Conservation (phyloP, 2,888 invertebrate genomes). For the Elmis aenea region DNA sequence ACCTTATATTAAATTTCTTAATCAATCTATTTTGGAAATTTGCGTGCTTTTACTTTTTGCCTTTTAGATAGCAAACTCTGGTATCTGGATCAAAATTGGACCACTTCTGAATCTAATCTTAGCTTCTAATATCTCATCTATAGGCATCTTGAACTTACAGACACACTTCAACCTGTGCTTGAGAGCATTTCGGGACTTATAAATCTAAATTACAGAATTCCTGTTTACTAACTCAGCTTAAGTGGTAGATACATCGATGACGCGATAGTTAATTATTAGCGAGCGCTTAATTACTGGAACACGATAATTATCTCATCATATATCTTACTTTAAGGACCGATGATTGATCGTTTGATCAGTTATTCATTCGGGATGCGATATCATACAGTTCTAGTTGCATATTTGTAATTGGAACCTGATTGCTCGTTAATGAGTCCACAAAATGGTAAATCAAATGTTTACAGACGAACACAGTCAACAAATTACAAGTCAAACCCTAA, state of each 20-base stretch:
- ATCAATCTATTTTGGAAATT: too few species aligned
- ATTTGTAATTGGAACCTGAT: too few species aligned
- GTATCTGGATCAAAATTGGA: constrained; percentile 17
- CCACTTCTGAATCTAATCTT: constrained; percentile 16
- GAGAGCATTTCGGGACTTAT: constrained; percentile 22
- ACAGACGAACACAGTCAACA: too few species aligned
- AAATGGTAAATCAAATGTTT: too few species aligned
- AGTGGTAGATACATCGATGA: constrained; percentile 41
- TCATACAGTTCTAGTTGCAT: too few species aligned
- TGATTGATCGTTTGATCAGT: too few species aligned
- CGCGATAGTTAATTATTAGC: constrained; percentile 42
- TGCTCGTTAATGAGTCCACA: too few species aligned
- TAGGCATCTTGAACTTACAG: constrained; percentile 18
- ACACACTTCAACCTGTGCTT: constrained; percentile 17
- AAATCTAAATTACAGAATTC: constrained; percentile 29
- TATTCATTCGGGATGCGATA: too few species aligned
- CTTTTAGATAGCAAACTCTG: too few species aligned
- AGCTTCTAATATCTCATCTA: constrained; percentile 14
- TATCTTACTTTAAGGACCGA: constrained; percentile 38
- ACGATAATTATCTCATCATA: constrained; percentile 41
- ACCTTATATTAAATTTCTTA: too few species aligned
- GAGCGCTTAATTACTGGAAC: constrained; percentile 42
- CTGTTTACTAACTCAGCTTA: constrained; percentile 32
- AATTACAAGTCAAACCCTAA: too few species aligned
- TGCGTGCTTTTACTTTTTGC: too few species aligned